Conservation (phyloP, 2,113 vertebrate genomes). For the Turdus rufiventris region DNA sequence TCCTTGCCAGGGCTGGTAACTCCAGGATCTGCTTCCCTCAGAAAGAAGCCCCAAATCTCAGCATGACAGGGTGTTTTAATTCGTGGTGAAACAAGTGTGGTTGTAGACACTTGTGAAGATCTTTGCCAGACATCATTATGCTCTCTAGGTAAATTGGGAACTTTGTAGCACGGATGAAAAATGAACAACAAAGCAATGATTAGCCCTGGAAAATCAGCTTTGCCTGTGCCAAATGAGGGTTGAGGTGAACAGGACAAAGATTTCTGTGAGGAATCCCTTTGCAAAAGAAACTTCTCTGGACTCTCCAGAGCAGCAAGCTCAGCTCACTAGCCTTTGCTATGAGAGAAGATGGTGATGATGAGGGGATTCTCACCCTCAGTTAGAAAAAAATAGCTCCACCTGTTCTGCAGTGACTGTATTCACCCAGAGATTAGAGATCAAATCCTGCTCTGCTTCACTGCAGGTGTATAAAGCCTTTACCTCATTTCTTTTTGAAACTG, state of each 20-base stretch:
- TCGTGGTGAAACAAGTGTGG: accelerated
- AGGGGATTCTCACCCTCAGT: neutral
- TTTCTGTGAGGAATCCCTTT: neutral
- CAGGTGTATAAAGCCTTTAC: neutral
- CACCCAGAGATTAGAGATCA: neutral
- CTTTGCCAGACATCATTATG: neutral
- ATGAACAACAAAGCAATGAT: accelerated
- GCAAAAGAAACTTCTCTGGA: neutral
- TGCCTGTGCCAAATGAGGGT: neutral
- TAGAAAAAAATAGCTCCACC: neutral
- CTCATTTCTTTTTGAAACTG: neutral
- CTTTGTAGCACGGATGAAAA: neutral
- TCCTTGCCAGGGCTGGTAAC: neutral
- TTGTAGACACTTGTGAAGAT: neutral
- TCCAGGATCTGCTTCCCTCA: neutral
- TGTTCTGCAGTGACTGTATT: neutral
- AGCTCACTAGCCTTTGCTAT: neutral
- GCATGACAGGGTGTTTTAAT: accelerated
- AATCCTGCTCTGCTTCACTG: neutral
- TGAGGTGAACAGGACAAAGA: neutral
- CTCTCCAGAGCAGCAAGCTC: neutral
- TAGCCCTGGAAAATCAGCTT: neutral
- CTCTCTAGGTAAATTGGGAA: neutral
- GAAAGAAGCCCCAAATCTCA: neutral
- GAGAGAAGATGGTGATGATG: neutral